These are phyloP conservation scores for Daptonema setosum DNA, from an alignment of 2,888 invertebrate genomes.

Conservation along the genomic window DNA sequence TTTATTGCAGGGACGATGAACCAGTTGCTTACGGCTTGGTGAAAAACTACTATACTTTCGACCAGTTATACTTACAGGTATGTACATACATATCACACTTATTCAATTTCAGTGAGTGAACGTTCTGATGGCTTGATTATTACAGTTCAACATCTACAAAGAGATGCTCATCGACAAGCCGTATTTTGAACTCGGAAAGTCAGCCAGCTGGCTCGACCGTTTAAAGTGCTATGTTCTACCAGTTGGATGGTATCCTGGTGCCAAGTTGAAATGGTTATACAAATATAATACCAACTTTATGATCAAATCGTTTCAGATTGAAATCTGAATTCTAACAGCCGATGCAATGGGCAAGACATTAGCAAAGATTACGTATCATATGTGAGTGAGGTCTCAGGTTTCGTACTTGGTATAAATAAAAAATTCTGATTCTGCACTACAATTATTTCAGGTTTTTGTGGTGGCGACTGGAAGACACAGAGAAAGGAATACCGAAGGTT, in stretches of 20 bases:
- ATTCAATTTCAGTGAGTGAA: background rate
- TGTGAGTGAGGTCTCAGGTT: too few relatives aligned
- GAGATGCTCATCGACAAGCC: slow-evolving; percentile 44
- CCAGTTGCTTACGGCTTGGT: background rate
- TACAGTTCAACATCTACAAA: slow-evolving; percentile 50
- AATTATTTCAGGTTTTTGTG: too few relatives aligned
- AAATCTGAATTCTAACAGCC: too few relatives aligned
- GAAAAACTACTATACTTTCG: slow-evolving; percentile 17
- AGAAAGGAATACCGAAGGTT: slow-evolving; percentile 20
- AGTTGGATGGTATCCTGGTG: slow-evolving; percentile 65
- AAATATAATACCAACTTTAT: too few relatives aligned
- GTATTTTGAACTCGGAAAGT: slow-evolving; percentile 26
- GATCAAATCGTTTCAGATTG: too few relatives aligned
- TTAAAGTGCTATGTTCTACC: slow-evolving; percentile 53
- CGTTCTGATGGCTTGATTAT: slow-evolving; percentile 3
- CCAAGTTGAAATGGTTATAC: slow-evolving; percentile 6
- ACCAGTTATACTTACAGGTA: slow-evolving; percentile 23
- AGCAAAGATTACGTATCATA: too few relatives aligned
- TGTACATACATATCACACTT: background rate
- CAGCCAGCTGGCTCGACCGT: slow-evolving; percentile 35
- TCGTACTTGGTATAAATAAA: too few relatives aligned
- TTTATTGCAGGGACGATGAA: too few relatives aligned
- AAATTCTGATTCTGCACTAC: too few relatives aligned
- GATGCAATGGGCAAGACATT: too few relatives aligned
- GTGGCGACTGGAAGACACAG: slow-evolving; percentile 18